phyloP scores from a whole-genome alignment of 2,797 vertebrate genomes.

The Galago senegalensis region DNA sequence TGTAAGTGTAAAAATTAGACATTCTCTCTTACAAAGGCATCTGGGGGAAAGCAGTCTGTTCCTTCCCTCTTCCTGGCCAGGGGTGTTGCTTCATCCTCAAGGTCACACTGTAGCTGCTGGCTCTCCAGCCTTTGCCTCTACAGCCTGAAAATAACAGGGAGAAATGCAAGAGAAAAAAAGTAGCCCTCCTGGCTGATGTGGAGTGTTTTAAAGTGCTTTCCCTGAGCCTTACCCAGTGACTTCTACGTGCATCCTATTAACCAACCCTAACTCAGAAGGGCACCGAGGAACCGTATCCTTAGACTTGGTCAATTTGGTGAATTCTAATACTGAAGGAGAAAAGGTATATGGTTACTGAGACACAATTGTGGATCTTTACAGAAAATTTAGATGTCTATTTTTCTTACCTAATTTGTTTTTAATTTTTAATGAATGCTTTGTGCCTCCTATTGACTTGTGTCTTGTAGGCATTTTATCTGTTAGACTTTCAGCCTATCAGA shows the following conservation, averaged over 20 bases:
- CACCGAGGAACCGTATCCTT: neutral
- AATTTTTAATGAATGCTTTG: conserved; percentile 13
- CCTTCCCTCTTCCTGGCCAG: neutral
- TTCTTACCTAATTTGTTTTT: conserved; percentile 15
- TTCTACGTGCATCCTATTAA: neutral
- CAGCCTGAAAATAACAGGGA: neutral
- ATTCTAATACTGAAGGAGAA: neutral
- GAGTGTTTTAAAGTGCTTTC: neutral
- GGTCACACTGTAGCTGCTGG: neutral
- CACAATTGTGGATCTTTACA: neutral
- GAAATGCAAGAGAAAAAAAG: neutral
- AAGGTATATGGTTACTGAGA: neutral
- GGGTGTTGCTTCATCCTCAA: neutral
- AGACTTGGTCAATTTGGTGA: neutral
- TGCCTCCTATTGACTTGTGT: neutral
- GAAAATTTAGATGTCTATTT: neutral
- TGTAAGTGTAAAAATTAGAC: neutral
- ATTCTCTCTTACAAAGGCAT: neutral
- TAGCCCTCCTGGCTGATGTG: neutral
- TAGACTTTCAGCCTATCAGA: neutral
- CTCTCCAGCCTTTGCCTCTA: neutral
- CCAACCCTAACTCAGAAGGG: neutral
- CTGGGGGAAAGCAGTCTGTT: neutral
- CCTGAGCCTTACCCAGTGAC: neutral
- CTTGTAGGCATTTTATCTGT: conserved; percentile 6